Base-by-base conservation (phyloP, 2,797 vertebrate species). In the Epinephelus coioides region DNA sequence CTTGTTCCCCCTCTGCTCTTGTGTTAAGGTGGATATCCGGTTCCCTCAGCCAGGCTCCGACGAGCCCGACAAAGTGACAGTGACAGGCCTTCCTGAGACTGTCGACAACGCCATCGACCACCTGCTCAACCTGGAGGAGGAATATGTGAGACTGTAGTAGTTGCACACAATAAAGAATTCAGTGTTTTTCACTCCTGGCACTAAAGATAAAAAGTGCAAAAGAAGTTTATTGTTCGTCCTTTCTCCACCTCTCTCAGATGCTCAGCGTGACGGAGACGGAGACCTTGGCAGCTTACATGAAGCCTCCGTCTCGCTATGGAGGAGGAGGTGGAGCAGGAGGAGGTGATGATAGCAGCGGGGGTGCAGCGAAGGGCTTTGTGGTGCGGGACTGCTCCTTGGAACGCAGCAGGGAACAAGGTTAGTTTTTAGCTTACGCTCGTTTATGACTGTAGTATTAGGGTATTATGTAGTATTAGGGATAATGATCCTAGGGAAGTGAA, bases 211-310 rank as follows among this genome's bases (percentile, higher is more conserved):
- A 21, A 38, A 11, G 21, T 13, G n/a, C 15, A n/a, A 19, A 11
- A n/a, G 19, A 34, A 8, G 34, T 34, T 7, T 7, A 34, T 8
- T 34, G 34, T 34, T 66, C 47, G 3, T 14, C 34, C 11, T 4
- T 38, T 43, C 51, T 25, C 25, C 17, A 0, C 19, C 34, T 30
- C 55, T 65, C 70, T 25, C 81, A 97, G 96, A 95, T 97, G 96
- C 94, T 96, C 85, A 96, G 87, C 1, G 95, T 97, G 88, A 96
- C 95, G 0, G 96, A 97, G 89, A 96, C 95, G 0, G 96, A 97
- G 90, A 96, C 96, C 1, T 71, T 96, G 93, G 96, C 96, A 1
- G 95, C 96, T 1, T 96, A 96, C 76, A 96, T 97, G 96, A 96
- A 96, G 87, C 96, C 96, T 12, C 96, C 96, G 0, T 96, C 96